Evolutionary conservation across 2,797 vertebrate genomes (phyloP).

Genomic region (Nannoperca australis): DNA sequence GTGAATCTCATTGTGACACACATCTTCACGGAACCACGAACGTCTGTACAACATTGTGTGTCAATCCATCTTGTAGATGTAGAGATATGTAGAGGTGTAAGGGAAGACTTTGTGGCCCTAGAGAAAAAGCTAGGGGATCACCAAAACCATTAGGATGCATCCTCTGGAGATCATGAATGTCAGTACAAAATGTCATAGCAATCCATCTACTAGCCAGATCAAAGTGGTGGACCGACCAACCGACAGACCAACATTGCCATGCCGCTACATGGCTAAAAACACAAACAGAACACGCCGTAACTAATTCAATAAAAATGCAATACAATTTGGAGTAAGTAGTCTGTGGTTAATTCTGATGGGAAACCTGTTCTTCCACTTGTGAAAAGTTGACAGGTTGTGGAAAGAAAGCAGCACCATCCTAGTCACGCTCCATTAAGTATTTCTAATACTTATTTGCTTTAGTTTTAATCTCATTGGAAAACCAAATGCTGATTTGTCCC

Average conservation of each 20-base stretch:
- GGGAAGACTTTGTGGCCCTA: neutral
- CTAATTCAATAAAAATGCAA: neutral
- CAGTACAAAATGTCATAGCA: neutral
- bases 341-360: neutral
- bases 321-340: neutral
- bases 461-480: conserved; percentile 1
- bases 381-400: neutral
- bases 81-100: no score
- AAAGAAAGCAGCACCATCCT: neutral
- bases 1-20: neutral
- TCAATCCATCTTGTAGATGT: neutral
- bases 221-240: neutral
- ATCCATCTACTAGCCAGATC: no score
- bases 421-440: neutral
- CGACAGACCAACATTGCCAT: neutral
- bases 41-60: neutral
- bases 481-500: neutral
- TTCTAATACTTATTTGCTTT: neutral
- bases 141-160: neutral
- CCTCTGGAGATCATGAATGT: neutral
- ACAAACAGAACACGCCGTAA: neutral
- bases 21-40: neutral
- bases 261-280: neutral
- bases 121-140: neutral
- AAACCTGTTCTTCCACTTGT: neutral